Conservation (phyloP, 37 sponge, comb jelly and placozoan species). For the Chondrilla cf. caribensis region DNA sequence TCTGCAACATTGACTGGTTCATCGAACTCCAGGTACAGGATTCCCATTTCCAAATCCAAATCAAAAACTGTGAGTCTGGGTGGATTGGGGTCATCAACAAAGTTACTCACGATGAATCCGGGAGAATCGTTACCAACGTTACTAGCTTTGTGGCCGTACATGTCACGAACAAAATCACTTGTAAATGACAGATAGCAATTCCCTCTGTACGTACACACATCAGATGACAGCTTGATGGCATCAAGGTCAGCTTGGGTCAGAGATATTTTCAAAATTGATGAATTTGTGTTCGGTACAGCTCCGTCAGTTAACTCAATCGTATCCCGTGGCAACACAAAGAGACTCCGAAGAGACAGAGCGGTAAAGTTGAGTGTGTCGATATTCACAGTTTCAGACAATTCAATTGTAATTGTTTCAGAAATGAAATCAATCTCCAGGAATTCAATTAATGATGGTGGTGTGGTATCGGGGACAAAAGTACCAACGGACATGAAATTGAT, state of each 20-base stretch:
- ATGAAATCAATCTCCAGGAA: constrained; percentile 58
- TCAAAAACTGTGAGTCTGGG: constrained; percentile 69
- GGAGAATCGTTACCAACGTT: constrained; percentile 48
- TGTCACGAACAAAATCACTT: constrained; percentile 60
- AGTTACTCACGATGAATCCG: constrained; percentile 59
- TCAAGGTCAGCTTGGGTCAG: constrained; percentile 57
- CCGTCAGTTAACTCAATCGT: constrained; percentile 50
- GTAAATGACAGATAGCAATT: constrained; percentile 80
- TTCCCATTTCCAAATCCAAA: constrained; percentile 49
- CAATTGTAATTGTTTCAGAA: constrained; percentile 46
- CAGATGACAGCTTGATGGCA: constrained; percentile 47
- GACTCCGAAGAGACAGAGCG: constrained; percentile 54
- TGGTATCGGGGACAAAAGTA: constrained; percentile 56
- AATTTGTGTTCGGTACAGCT: constrained; percentile 33
- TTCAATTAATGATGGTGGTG: constrained; percentile 50
- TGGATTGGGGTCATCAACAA: constrained; percentile 38
- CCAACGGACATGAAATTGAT: constrained; percentile 27
- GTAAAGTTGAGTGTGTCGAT: constrained; percentile 60
- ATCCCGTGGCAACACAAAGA: constrained; percentile 52
- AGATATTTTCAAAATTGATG: constrained; percentile 46
- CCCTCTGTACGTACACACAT: constrained; percentile 76
- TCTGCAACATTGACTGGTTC: constrained; percentile 75
- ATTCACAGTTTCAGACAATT: constrained; percentile 81
- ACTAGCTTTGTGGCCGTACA: constrained; percentile 48
- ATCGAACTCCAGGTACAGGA: constrained; percentile 56